Base-by-base conservation (phyloP, 2,888 invertebrate genomes). In the Chromoteleia sp. region DNA sequence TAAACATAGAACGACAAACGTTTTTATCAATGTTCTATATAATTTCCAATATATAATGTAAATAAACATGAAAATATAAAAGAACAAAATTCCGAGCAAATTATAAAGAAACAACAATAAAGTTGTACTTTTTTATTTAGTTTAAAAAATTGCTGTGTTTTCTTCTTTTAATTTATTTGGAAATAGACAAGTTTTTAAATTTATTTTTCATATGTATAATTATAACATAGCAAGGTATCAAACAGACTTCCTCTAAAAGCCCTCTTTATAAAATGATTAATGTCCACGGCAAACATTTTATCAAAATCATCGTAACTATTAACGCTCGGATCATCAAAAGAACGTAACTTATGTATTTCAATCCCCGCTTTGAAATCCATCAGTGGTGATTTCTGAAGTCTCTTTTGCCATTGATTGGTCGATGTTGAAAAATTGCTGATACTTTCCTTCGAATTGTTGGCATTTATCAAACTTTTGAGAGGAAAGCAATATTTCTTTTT, bases 381-480 rank as follows among this genome's bases (percentile, higher is more conserved):
- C 63, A 15, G 48, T 30, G 52, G 54, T 45, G 36, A 45, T 74
- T 63, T 74, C 29, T 54, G 63, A 8, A 54, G 54, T 36, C 54
- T 54, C 63, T 63, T 56, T 61, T 43, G 33, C 33, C 19, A 74
- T 56, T 74, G 74, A 74, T 74, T 74, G 71, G 50, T 71, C 25
- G 50, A 19, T 7, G 45, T 29, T 58, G 54, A 45, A 63, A 74
- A 63, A 74, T 74, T 59, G 56, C 63, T 74, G 29, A 56, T 63
- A 56, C 63, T 63, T 73, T 43, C 61, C 33, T 54, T 52, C 25
- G 59, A 7, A 63, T 63, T 63, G 61, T 54, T 58, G 48, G 54
- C 41, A 73, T 63, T 63, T 73, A 71, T 73, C 58, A 73, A 63
- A 73, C 52, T 73, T 73, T 52, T 54, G 21, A 52, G 50, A 45